A percentile compares a stretch with the other conserved stretches of the same genome.
phyloP scores from a whole-genome alignment of 2,113 vertebrate species.

The Pimephales promelas region DNA sequence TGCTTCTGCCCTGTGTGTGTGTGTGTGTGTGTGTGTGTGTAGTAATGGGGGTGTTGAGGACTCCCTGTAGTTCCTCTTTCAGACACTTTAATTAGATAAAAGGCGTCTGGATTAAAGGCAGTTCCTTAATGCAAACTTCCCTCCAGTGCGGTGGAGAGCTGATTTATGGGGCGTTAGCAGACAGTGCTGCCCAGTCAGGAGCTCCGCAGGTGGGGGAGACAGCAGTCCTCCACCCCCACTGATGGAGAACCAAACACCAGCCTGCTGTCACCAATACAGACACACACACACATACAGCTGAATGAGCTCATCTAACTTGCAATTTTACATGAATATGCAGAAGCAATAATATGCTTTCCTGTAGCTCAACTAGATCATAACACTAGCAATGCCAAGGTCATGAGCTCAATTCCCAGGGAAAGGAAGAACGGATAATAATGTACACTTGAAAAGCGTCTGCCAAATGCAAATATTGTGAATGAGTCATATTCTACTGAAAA shows the following conservation, averaged over 20 bases:
- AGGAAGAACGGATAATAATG: too few relatives aligned
- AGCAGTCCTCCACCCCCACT: constrained; percentile 44
- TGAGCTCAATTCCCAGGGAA: too few relatives aligned
- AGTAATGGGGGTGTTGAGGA: constrained; percentile 41
- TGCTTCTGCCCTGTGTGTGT: neutral
- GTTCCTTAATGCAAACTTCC: constrained; percentile 52
- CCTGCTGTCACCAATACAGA: constrained; percentile 38
- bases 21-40: constrained; percentile 30
- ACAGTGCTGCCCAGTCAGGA: constrained; percentile 43
- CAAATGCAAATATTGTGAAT: too few relatives aligned
- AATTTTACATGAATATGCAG: neutral
- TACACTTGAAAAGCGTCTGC: too few relatives aligned
- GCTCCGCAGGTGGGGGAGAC: constrained; percentile 38
- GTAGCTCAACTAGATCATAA: too few relatives aligned
- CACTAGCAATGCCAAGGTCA: too few relatives aligned
- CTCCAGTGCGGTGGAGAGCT: constrained; percentile 50
- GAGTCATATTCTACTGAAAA: neutral
- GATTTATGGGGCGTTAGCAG: constrained; percentile 61
- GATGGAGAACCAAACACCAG: constrained; percentile 36
- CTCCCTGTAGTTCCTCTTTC: constrained; percentile 52
- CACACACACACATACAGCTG: neutral
- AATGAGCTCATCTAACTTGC: neutral
- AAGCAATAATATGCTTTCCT: neutral
- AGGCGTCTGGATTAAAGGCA: constrained; percentile 63
- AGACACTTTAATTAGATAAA: constrained; percentile 66